phyloP scores from a whole-genome alignment of 1,140 invertebrate genomes.

The Listronotus oregonensis region DNA sequence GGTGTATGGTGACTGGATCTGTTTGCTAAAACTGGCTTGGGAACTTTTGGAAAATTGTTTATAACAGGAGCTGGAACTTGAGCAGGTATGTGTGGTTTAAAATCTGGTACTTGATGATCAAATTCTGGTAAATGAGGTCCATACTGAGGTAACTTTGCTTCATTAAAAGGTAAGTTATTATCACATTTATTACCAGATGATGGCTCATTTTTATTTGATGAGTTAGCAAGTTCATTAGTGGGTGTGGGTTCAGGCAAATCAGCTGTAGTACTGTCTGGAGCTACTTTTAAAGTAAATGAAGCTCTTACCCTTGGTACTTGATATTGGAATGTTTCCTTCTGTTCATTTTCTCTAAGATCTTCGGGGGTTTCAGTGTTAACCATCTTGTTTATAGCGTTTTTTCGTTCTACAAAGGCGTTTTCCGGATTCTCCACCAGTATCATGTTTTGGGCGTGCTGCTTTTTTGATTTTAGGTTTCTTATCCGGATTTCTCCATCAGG shows the following conservation, averaged over 20 bases:
- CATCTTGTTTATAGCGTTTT: conserved; percentile 15
- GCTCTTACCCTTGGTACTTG: conserved; percentile 18
- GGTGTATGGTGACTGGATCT: conserved; percentile 2
- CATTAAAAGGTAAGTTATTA: not conserved
- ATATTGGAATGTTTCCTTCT: conserved; percentile 17
- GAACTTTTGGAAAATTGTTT: not conserved
- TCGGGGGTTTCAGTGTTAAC: conserved; percentile 8
- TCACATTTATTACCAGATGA: not conserved
- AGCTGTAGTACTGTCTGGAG: not conserved
- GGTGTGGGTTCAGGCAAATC: conserved; percentile 1
- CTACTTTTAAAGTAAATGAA: conserved; percentile 19
- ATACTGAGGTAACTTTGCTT: not conserved
- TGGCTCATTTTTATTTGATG: not conserved
- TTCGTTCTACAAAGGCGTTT: not conserved
- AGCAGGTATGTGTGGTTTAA: conserved; percentile 12
- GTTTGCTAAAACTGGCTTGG: conserved; percentile 8
- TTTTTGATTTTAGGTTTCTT: too few species aligned
- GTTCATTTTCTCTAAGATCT: not conserved
- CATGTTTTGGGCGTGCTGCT: too few species aligned
- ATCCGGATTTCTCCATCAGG: too few species aligned
- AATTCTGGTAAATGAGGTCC: too few species aligned
- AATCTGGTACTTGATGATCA: conserved; percentile 2
- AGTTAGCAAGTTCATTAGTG: not conserved
- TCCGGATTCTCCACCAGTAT: too few species aligned
- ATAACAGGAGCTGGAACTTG: conserved; percentile 7